Percentiles rank a stretch among this genome's conserved stretches.
Conservation (phyloP, 2,113 vertebrate species). For the Calidris pygmaea region DNA sequence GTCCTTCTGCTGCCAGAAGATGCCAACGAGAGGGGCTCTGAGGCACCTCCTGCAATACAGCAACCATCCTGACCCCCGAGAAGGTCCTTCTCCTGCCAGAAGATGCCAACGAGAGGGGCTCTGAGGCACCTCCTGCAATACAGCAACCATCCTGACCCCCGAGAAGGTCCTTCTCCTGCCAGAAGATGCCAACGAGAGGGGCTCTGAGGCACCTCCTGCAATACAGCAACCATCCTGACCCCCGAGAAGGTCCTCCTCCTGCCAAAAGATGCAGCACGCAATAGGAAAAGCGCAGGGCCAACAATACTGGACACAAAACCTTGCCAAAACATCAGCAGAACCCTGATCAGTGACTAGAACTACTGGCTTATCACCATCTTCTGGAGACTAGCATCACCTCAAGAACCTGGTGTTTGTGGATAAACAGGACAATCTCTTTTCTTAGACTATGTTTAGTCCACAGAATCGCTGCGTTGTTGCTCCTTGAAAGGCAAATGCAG, state of each 20-base stretch:
- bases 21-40: not conserved
- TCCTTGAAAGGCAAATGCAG: conserved; percentile 19
- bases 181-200: not conserved
- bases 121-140: not conserved
- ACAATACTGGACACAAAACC: not conserved
- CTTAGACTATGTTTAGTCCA: not conserved
- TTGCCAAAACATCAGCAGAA: not conserved
- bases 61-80: not conserved
- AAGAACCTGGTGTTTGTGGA: conserved; percentile 2
- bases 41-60: not conserved
- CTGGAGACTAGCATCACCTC: not conserved
- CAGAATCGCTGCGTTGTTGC: not conserved
- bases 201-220: not conserved
- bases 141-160: not conserved
- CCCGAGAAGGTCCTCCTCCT: not conserved
- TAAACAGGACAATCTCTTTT: conserved; percentile 13
- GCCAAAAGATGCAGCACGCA: not conserved
- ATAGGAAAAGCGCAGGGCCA: not conserved
- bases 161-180: not conserved
- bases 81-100: not conserved
- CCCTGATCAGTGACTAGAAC: not conserved
- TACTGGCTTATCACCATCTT: not conserved
- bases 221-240: not conserved
- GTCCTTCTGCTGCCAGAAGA: not conserved
- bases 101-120: not conserved